A percentile compares a stretch with the other conserved stretches of the same genome.
Conservation (phyloP, 2,888 invertebrate species). For the Leptopilina myrica region DNA sequence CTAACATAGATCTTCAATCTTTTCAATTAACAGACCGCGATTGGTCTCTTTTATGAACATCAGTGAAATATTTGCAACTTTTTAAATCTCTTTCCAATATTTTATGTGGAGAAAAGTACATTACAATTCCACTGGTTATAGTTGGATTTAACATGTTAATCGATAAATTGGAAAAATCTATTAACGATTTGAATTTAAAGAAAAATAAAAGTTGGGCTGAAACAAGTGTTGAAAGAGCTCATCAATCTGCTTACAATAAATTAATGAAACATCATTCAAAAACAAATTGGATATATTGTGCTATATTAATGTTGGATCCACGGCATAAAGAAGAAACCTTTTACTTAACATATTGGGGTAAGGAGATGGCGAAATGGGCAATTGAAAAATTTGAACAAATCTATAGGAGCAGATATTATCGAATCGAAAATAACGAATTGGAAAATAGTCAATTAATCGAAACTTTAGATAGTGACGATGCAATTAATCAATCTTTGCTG, state of each 20-base stretch:
- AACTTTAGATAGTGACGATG: not conserved
- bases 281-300: no score
- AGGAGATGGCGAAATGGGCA: not conserved
- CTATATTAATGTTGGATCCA: not conserved
- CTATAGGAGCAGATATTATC: not conserved
- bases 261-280: no score
- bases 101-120: constrained; percentile 9
- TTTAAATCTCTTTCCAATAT: not conserved
- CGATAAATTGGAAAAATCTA: not conserved
- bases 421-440: not conserved
- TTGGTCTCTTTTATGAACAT: not conserved
- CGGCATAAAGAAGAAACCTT: not conserved
- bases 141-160: not conserved
- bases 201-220: not conserved
- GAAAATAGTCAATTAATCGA: not conserved
- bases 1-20: not conserved
- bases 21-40: not conserved
- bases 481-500: not conserved
- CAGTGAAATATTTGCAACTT: not conserved
- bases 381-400: not conserved
- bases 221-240: not conserved
- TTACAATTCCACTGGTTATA: constrained; percentile 36
- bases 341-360: not conserved
- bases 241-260: not conserved
- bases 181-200: constrained; percentile 1